Percentiles rank a stretch among this genome's conserved stretches.
phyloP scores from a whole-genome alignment of 2,113 vertebrate genomes.

The western clawed frog (Xenopus tropicalis) region DNA sequence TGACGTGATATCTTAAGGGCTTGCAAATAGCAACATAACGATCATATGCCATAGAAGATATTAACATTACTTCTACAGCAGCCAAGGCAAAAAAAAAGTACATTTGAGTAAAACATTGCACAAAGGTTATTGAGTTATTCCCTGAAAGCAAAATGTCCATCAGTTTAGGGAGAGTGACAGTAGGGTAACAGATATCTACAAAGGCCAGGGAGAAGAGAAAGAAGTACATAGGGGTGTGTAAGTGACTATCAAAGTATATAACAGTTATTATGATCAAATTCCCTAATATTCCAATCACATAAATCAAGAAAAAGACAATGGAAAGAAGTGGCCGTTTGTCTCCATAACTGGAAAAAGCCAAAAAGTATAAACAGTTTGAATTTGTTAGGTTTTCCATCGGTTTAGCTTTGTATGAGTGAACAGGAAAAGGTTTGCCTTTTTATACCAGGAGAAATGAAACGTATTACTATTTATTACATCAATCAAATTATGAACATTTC shows the following conservation, averaged over 20 bases:
- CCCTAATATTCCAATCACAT: slow-evolving; percentile 18
- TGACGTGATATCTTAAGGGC: slow-evolving; percentile 31
- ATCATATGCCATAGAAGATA: slow-evolving; percentile 48
- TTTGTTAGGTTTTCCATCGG: neutral
- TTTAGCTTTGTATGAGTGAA: no score
- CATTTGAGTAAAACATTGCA: slow-evolving; percentile 33
- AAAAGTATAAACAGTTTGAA: no score
- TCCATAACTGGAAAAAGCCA: no score
- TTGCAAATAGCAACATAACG: slow-evolving; percentile 42
- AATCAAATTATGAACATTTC: no score
- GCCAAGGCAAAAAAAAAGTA: slow-evolving; percentile 31
- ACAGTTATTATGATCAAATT: slow-evolving; percentile 46
- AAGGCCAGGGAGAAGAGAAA: slow-evolving; percentile 48
- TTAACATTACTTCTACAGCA: slow-evolving; percentile 31
- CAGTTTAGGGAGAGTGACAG: slow-evolving; percentile 45
- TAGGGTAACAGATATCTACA: slow-evolving; percentile 48
- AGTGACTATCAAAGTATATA: slow-evolving; percentile 18
- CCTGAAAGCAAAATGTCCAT: slow-evolving; percentile 26
- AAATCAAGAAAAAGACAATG: slow-evolving; percentile 39
- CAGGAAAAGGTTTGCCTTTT: no score
- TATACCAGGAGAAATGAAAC: no score
- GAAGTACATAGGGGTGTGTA: slow-evolving; percentile 50
- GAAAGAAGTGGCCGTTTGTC: slow-evolving; percentile 17
- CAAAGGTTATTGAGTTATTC: slow-evolving; percentile 35
- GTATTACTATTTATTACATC: no score